Evolutionary conservation across 2,113 vertebrate genomes (phyloP), one percentile per base, ranked within the genome.

Genomic region (Garra rufa): DNA sequence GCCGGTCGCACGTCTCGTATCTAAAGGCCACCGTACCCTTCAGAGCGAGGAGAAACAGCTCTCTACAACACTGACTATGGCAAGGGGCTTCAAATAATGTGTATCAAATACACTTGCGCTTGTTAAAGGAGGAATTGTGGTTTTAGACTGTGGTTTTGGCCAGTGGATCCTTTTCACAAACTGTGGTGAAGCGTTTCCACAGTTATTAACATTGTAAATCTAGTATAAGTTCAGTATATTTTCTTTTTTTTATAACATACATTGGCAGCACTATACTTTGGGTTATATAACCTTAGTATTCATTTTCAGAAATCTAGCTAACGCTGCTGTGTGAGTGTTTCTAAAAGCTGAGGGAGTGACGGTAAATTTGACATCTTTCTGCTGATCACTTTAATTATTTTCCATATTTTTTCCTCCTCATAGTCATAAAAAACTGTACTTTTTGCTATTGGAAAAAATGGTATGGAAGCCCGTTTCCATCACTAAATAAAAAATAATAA

Each of bases 1-100:
- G 92, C 85, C 87, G 83, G 67, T 30, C 44, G 28, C 38, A 1
- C 8, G 9, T 30, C 67, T 70, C 46, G 52, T 28, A 52, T 52
- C 21, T 26, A 57, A 57, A 67, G 34, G 50, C 81, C 86, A 30
- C 73, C 17, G 19, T 26, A 34, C 26, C 79, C 30, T 46, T 50
- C 67, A 26, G 52, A 77, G 75, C 43, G 75, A 55, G 52, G 24
- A 70, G 48, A 17, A 52, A 28, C 14, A 9, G 19, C 61, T 30
- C 19, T 61, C 41, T 15, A 24, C 43, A 15, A 78, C 24, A 78
- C 34, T 57, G 75, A 21, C 59, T 78, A 11, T 70, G 63, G 76
- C 57, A 79, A 79, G 57, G 41, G 76, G 38, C 14, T 79, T 79
- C 14, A 44, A 44, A 67, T 80, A 67, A 80, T 48, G 43, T 48